Evolutionary conservation across 2,113 vertebrate species (phyloP).

Genomic region (Ailuropoda melanoleuca): DNA sequence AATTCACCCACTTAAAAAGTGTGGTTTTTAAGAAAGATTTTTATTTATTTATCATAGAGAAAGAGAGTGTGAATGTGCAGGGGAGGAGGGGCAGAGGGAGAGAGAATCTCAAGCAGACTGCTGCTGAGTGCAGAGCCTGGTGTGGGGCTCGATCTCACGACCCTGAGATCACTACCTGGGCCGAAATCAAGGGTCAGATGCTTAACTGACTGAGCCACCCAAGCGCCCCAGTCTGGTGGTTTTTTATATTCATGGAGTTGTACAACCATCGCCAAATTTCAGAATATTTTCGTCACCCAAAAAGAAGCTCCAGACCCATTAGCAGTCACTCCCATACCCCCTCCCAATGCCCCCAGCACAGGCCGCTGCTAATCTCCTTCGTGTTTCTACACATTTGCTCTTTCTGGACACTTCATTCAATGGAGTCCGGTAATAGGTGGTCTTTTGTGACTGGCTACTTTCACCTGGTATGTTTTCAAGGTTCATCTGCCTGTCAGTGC

Average conservation of each 20-base stretch:
- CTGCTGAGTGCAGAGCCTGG: background rate
- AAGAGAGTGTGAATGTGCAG: too few relatives aligned
- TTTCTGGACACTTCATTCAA: background rate
- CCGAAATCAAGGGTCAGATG: background rate
- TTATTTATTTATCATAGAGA: background rate
- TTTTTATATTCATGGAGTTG: background rate
- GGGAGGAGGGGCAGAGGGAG: background rate
- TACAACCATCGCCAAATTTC: background rate
- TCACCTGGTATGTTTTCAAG: background rate
- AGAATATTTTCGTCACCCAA: background rate
- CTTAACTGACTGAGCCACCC: background rate
- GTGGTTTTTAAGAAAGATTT: background rate
- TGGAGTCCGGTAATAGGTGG: background rate
- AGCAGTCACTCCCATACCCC: background rate
- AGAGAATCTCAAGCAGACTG: background rate
- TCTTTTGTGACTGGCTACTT: background rate
- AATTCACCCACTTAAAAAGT: background rate
- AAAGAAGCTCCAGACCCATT: background rate
- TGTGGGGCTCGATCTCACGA: background rate
- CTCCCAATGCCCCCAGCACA: too few relatives aligned
- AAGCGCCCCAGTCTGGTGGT: too few relatives aligned
- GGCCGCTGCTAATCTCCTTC: background rate
- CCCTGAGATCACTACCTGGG: background rate
- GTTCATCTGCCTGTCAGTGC: background rate
- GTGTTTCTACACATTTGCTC: background rate